Evolutionary conservation across 2,888 invertebrate species (phyloP).

Genomic region (Eilema griseolum): DNA sequence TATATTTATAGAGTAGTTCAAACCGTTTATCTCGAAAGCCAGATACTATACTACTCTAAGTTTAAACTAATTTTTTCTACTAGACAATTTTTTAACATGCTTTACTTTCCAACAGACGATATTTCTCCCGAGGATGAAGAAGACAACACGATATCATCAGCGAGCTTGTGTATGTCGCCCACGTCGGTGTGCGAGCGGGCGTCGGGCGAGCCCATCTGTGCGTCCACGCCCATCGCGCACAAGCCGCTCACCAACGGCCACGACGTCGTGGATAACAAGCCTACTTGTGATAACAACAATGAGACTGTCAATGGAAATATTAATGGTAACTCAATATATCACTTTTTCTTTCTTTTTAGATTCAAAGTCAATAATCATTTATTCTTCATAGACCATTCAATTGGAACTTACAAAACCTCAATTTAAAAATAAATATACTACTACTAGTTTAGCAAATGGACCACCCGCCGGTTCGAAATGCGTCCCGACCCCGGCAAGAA

Average conservation of each 20-base stretch:
- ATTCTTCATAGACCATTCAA: no score
- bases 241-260: constrained; percentile 66
- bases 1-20: not conserved
- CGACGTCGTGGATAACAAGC: constrained; percentile 57
- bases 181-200: constrained; percentile 42
- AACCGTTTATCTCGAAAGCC: not conserved
- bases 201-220: constrained; percentile 67
- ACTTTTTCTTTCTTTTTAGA: not conserved
- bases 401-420: no score
- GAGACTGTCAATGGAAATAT: constrained; percentile 76
- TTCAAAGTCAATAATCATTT: no score
- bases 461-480: no score
- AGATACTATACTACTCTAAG: not conserved
- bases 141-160: constrained; percentile 77
- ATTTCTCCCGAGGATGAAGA: constrained; percentile 72
- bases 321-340: constrained; percentile 52
- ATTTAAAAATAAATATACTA: no score
- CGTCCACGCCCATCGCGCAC: constrained; percentile 55
- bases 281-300: constrained; percentile 49
- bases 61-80: not conserved
- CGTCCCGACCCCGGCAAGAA: no score
- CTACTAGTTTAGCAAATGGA: no score
- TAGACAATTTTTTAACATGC: not conserved
- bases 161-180: constrained; percentile 80
- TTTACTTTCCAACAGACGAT: constrained; percentile 62